Evolutionary conservation across 2,797 vertebrate genomes (phyloP), one percentile per base, ranked within the genome.

Genomic region (Amblyopsis hoosieri): DNA sequence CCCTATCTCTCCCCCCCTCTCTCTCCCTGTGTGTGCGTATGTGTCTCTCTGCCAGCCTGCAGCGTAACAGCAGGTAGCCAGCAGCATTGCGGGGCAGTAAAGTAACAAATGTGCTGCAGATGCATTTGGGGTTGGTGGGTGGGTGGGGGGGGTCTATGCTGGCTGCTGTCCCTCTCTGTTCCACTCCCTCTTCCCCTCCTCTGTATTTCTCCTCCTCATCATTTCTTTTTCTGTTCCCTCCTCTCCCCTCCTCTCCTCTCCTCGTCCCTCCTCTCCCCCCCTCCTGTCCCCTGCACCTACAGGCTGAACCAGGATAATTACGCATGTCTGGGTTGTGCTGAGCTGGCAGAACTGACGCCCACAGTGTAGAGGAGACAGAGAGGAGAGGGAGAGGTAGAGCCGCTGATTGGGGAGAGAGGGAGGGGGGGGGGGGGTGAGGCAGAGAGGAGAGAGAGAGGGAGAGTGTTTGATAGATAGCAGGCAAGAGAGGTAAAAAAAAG

Each of bases 281-380:
- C 64, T 69, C 62, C 57, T 49, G 19, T 62, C 54, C 68, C 68
- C 63, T 74, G 62, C 47, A 64, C 50, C 66, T 64, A 68, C 62
- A 82, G 77, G 79, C 84, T 82, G 50, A 48, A 81, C 71, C 63
- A 59, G 75, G 80, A 89, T 87, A 85, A 91, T 92, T 89, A 91
- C 89, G 84, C 81, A 80, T 70, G 70, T 84, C 89, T 83, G 79
- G 72, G 78, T 87, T 90, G 78, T 87, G 85, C 78, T 89, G 88
- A 92, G 83, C 75, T 77, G 81, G 88, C 84, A 85, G 80, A 83
- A 83, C 83, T 70, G 83, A 67, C 50, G 72, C 54, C 73, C 57
- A 75, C 33, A 71, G 79, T 75, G 75, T 79, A 63, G 66, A 76
- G 56, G 65, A 72, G 60, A 60, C 58, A 56, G 55, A 57, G 60